These are phyloP conservation scores for Saguinus midas DNA, from an alignment of 2,113 vertebrate genomes.

Conservation along the genomic window DNA sequence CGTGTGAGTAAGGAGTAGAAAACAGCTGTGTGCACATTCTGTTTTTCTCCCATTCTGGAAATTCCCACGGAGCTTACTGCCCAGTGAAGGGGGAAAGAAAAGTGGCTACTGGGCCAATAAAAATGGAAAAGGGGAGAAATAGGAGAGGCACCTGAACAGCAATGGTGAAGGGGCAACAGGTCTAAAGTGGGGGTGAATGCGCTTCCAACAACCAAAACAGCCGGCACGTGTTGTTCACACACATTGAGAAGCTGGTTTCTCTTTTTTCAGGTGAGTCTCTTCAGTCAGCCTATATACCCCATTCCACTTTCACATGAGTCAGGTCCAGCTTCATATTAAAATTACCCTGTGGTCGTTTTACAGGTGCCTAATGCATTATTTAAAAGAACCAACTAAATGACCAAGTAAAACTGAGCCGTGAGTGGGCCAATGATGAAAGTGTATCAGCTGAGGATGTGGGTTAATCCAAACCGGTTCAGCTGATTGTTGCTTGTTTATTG, in stretches of 20 bases:
- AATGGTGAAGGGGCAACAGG: neutral
- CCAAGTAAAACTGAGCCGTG: neutral
- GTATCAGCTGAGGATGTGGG: neutral
- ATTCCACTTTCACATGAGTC: neutral
- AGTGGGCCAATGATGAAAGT: neutral
- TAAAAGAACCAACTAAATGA: neutral
- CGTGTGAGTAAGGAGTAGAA: neutral
- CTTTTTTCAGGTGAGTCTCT: neutral
- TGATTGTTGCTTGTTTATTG: neutral
- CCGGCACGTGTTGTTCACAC: neutral
- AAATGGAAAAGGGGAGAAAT: neutral
- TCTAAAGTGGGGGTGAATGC: neutral
- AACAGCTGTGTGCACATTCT: neutral
- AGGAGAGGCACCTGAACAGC: neutral
- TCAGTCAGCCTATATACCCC: neutral
- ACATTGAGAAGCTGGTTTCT: neutral
- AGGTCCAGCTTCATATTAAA: neutral
- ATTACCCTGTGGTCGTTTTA: neutral
- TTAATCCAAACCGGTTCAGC: neutral
- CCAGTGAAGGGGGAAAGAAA: neutral
- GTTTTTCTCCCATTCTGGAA: neutral
- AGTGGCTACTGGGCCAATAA: neutral
- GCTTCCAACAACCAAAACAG: neutral
- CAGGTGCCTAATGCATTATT: neutral
- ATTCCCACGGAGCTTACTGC: neutral